Evolutionary conservation across 2,797 vertebrate genomes (phyloP).

Genomic region (Platyrinchus mystaceus): DNA sequence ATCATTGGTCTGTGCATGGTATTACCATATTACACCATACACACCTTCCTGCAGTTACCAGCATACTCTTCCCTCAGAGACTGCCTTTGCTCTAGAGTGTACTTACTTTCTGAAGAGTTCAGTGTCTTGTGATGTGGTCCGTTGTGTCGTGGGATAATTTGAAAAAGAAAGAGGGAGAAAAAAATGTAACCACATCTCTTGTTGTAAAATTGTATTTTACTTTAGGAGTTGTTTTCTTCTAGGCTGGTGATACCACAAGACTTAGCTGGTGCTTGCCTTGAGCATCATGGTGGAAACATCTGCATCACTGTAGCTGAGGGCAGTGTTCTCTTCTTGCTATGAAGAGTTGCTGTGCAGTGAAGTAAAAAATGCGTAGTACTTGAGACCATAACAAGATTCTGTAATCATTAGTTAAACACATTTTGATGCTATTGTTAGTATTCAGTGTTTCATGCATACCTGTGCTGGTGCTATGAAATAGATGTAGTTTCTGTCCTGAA

Average conservation of each 20-base stretch:
- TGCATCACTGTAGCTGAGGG: not conserved
- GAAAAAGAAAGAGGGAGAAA: not conserved
- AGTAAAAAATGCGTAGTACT: not conserved
- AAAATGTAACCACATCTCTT: not conserved
- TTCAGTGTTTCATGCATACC: not conserved
- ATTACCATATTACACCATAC: rapidly evolving
- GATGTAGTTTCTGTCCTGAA: not conserved
- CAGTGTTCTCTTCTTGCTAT: not conserved
- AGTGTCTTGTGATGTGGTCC: not conserved
- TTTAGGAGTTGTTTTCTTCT: not conserved
- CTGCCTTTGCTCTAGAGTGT: not conserved
- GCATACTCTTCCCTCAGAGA: not conserved
- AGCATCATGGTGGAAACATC: not conserved
- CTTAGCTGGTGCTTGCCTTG: not conserved
- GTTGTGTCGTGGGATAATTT: not conserved
- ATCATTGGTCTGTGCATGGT: not conserved
- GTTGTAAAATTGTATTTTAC: not conserved
- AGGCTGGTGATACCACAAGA: not conserved
- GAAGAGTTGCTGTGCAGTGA: not conserved
- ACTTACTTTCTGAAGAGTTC: not conserved
- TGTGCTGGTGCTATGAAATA: not conserved
- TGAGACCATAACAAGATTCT: not conserved
- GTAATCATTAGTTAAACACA: not conserved
- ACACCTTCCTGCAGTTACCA: not conserved
- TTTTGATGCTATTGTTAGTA: not conserved